phyloP scores from a whole-genome alignment of 2,888 invertebrate species.

The Microplitis manilae region DNA sequence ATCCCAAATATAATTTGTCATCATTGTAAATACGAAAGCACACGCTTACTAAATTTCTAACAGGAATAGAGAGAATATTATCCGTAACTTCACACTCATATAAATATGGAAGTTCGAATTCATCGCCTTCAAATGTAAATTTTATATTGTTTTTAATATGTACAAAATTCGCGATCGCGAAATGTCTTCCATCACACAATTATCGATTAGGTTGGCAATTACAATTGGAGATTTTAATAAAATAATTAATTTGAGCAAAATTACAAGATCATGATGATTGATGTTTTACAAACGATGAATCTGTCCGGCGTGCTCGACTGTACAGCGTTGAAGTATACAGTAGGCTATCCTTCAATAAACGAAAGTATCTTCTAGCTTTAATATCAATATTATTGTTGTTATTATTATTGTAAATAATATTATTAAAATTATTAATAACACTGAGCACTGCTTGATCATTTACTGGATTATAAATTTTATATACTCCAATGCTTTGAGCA shows the following conservation, averaged over 20 bases:
- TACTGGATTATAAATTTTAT: neutral
- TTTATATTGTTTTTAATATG: no score
- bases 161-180: no score
- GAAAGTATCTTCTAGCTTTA: neutral
- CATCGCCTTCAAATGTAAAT: no score
- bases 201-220: neutral
- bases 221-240: neutral
- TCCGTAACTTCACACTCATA: no score
- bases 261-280: neutral
- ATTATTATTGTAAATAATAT: neutral
- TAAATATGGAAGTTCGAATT: no score
- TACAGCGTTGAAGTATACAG: neutral
- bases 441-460: neutral
- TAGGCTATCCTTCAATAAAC: neutral
- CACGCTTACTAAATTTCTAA: no score
- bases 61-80: no score
- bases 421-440: neutral
- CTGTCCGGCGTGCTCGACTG: neutral
- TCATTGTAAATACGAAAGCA: no score
- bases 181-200: neutral
- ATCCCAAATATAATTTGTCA: no score
- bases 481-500: neutral
- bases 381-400: neutral
- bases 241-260: conserved; percentile 3
- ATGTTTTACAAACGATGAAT: neutral